Conservation (phyloP, 2,888 invertebrate genomes). For the Drymonia ruficornis region DNA sequence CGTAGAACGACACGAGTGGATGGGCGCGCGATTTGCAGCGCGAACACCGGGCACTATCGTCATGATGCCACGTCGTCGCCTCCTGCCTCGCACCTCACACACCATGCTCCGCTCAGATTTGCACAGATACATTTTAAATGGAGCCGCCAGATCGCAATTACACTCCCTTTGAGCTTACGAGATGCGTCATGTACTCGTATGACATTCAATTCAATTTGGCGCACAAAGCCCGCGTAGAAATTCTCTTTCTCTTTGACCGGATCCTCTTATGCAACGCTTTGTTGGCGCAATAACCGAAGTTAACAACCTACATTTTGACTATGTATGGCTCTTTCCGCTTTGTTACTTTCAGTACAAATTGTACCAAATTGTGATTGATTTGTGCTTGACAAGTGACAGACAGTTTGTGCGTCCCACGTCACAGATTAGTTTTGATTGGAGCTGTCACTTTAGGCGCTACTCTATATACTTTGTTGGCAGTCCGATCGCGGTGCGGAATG, state of each 20-base stretch:
- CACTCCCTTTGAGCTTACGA: constrained; percentile 78
- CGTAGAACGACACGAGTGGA: constrained; percentile 72
- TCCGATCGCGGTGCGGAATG: constrained; percentile 55
- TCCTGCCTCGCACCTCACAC: constrained; percentile 42
- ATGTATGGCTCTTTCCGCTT: constrained; percentile 9
- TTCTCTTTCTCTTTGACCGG: constrained; percentile 76
- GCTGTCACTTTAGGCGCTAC: constrained; percentile 47
- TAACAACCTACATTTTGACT: constrained; percentile 47
- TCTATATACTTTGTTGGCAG: constrained; percentile 60
- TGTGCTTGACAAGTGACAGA: constrained; percentile 32
- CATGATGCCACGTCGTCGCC: constrained; percentile 41
- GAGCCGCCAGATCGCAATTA: constrained; percentile 79
- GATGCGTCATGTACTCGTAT: constrained; percentile 79
- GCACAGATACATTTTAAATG: constrained; percentile 80
- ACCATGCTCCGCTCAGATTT: constrained; percentile 68
- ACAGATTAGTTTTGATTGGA: constrained; percentile 44
- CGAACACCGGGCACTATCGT: constrained; percentile 46
- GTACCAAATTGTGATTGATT: background rate
- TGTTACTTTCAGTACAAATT: constrained; percentile 1
- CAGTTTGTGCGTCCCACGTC: constrained; percentile 45
- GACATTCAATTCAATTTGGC: constrained; percentile 80
- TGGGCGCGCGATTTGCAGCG: constrained; percentile 68
- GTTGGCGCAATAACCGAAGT: constrained; percentile 62
- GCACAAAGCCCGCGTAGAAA: constrained; percentile 76
- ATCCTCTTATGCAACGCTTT: constrained; percentile 70